Conservation (phyloP, 1,140 invertebrate genomes). For the Rhizoglyphus robini region DNA sequence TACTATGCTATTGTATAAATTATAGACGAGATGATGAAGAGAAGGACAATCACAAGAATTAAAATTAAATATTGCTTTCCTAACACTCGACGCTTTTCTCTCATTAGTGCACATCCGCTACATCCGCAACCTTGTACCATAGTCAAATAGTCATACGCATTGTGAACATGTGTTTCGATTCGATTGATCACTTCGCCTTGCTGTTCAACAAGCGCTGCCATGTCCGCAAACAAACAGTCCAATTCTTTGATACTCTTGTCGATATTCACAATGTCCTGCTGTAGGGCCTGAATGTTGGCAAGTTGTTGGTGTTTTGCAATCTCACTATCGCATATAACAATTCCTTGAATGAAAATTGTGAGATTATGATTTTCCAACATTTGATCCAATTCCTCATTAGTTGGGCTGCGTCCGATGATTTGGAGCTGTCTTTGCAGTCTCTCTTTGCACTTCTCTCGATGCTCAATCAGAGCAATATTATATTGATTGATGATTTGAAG, state of each 20-base stretch:
- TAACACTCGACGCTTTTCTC: no score
- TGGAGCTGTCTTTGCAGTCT: constrained; percentile 48
- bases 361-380: constrained; percentile 97
- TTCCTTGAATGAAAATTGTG: constrained; percentile 93
- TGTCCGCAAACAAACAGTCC: no score
- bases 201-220: no score
- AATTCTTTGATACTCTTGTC: constrained; percentile 95
- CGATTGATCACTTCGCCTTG: constrained; percentile 99
- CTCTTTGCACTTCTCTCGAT: constrained; percentile 48
- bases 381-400: constrained; percentile 92
- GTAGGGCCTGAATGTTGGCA: constrained; percentile 92
- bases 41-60: no score
- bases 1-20: no score
- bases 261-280: constrained; percentile 95
- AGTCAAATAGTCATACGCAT: constrained; percentile 97
- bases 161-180: constrained; percentile 99
- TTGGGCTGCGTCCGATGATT: constrained; percentile 73
- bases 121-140: no score
- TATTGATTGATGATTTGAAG: constrained; percentile 51
- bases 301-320: constrained; percentile 95
- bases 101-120: no score
- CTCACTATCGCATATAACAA: constrained; percentile 97
- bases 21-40: no score
- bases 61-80: no score
- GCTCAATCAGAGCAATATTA: constrained; percentile 48